Evolutionary conservation across 2,888 invertebrate genomes (phyloP).

Genomic region (Epistrophe grossulariae): DNA sequence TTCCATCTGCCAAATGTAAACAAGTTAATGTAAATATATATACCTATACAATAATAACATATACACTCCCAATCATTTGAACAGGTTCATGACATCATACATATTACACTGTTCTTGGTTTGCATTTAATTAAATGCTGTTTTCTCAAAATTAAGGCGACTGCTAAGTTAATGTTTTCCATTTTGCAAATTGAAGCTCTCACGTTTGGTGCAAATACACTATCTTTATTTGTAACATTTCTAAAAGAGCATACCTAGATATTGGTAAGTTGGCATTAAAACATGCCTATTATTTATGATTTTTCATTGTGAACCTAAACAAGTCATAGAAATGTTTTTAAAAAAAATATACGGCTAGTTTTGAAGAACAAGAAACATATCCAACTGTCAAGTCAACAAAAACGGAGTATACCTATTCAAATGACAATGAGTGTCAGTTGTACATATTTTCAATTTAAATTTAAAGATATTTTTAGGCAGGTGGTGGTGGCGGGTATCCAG

Average conservation of each 20-base stretch:
- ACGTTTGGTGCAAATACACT: background rate
- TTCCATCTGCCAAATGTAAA: conserved; percentile 12
- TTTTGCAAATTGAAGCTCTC: background rate
- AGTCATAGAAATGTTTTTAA: too few relatives aligned
- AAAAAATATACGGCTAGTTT: too few relatives aligned
- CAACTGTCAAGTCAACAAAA: background rate
- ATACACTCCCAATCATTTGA: background rate
- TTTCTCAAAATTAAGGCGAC: too few relatives aligned
- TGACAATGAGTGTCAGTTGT: background rate
- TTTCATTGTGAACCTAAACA: too few relatives aligned
- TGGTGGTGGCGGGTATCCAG: background rate
- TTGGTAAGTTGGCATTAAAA: too few relatives aligned
- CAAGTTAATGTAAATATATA: background rate
- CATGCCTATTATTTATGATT: background rate
- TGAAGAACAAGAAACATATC: background rate
- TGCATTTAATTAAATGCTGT: too few relatives aligned
- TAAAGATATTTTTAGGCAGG: background rate
- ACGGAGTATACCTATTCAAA: background rate
- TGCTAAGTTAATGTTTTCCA: background rate
- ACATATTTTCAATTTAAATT: background rate
- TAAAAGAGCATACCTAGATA: too few relatives aligned
- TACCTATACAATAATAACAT: background rate
- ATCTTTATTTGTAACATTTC: too few relatives aligned
- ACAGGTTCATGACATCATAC: background rate
- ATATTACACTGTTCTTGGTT: too few relatives aligned